phyloP scores from a whole-genome alignment of 2,888 invertebrate species.

The Drosophila helvetica region DNA sequence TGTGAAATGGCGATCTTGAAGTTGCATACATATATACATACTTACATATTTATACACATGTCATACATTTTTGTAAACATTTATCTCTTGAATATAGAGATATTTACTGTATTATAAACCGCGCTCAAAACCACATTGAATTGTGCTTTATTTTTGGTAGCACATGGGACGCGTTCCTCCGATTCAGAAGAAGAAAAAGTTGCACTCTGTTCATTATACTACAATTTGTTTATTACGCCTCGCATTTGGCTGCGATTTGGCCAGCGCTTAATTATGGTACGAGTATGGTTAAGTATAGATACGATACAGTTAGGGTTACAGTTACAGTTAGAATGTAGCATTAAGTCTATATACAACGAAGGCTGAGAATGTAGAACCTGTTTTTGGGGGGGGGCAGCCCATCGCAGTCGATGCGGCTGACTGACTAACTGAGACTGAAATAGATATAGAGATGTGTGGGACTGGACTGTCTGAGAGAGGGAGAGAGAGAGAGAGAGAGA shows the following conservation, averaged over 20 bases:
- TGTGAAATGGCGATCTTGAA: conserved; percentile 71
- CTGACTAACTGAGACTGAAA: conserved; percentile 76
- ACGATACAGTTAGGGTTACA: conserved; percentile 59
- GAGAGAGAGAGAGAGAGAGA: not conserved
- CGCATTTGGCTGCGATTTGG: conserved; percentile 35
- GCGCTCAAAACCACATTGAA: conserved; percentile 34
- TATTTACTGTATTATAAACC: conserved; percentile 50
- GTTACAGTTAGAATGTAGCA: conserved; percentile 58
- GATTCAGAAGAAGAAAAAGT: conserved; percentile 1
- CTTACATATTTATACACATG: conserved; percentile 40
- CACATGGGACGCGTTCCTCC: too few species aligned
- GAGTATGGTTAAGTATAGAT: conserved; percentile 56
- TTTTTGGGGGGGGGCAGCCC: conserved; percentile 34
- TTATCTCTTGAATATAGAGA: conserved; percentile 58
- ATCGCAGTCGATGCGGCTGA: conserved; percentile 46
- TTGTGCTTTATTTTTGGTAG: not conserved
- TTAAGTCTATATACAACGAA: conserved; percentile 73
- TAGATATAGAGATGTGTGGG: conserved; percentile 11
- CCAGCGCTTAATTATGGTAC: conserved; percentile 61
- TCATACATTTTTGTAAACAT: conserved; percentile 41
- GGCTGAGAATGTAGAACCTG: conserved; percentile 73
- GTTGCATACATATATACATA: conserved; percentile 49
- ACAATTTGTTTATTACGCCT: conserved; percentile 68
- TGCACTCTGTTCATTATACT: conserved; percentile 49
- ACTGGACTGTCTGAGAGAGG: not conserved